These are phyloP conservation scores for Erpornis zantholeuca DNA, from an alignment of 2,113 vertebrate genomes.

Conservation along the genomic window DNA sequence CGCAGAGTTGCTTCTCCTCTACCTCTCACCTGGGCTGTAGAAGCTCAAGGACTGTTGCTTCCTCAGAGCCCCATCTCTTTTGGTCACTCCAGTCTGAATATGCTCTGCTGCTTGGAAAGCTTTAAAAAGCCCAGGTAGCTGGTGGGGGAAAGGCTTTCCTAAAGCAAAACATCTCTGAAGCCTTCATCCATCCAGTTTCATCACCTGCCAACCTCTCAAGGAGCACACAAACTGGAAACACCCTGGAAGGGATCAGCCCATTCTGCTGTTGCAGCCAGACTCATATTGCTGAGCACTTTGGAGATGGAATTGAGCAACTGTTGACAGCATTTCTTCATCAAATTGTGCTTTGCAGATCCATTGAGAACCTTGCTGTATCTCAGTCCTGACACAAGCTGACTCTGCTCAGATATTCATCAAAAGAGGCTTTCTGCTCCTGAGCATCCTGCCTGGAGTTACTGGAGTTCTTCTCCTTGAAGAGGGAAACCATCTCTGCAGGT, in stretches of 20 bases:
- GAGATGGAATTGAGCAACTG: not conserved
- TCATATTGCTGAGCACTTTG: not conserved
- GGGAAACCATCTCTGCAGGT: not conserved
- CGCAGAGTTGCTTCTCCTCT: not conserved
- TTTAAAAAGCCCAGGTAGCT: not conserved
- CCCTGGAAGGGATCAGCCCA: not conserved
- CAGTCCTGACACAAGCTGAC: not conserved
- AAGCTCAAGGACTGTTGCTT: not conserved
- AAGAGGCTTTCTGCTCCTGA: not conserved
- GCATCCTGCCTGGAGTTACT: not conserved
- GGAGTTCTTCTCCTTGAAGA: not conserved
- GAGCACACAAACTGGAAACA: not conserved
- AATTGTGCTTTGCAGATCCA: not conserved
- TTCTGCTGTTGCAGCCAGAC: not conserved
- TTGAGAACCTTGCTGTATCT: not conserved
- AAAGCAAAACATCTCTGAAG: not conserved
- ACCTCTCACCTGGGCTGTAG: not conserved
- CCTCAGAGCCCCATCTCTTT: not conserved
- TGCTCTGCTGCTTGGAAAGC: not conserved
- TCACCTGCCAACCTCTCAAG: not conserved
- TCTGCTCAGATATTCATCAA: not conserved
- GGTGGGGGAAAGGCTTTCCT: not conserved
- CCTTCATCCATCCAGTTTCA: rapidly evolving
- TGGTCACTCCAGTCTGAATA: not conserved
- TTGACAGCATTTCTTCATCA: not conserved